Conservation (phyloP, 2,113 vertebrate species). For the Dicrurus megarhynchus region DNA sequence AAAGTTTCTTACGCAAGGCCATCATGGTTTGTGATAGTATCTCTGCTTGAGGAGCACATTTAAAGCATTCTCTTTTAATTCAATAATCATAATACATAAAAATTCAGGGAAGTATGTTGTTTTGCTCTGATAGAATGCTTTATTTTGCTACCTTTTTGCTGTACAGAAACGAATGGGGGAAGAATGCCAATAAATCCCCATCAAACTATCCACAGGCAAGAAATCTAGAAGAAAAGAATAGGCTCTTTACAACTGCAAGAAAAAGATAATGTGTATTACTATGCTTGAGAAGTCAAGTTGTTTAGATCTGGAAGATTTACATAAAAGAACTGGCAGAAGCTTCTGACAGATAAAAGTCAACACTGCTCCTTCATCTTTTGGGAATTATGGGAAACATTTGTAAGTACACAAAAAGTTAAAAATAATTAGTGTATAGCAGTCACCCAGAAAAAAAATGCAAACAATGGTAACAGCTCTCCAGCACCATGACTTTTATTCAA, state of each 20-base stretch:
- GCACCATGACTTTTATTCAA: not conserved
- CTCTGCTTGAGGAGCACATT: not conserved
- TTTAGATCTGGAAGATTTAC: constrained; percentile 44
- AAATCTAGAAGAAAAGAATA: constrained; percentile 10
- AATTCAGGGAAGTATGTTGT: not conserved
- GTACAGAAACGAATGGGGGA: not conserved
- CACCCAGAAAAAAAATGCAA: not conserved
- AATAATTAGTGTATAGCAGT: not conserved
- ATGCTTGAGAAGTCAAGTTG: constrained; percentile 2
- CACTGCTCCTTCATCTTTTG: not conserved
- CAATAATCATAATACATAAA: not conserved
- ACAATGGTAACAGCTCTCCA: not conserved
- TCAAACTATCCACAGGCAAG: not conserved
- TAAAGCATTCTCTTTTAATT: not conserved
- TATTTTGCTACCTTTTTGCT: not conserved
- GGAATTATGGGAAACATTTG: constrained; percentile 27
- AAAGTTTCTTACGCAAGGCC: not conserved
- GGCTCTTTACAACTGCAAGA: not conserved
- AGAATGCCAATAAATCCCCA: not conserved
- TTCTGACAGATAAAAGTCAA: constrained; percentile 43
- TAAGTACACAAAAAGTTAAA: constrained; percentile 13
- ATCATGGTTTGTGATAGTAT: not conserved
- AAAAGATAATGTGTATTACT: not conserved
- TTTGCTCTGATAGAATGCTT: not conserved
- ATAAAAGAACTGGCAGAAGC: constrained; percentile 14